Evolutionary conservation across 1,140 invertebrate genomes (phyloP).

Genomic region (Goniozus legneri): DNA sequence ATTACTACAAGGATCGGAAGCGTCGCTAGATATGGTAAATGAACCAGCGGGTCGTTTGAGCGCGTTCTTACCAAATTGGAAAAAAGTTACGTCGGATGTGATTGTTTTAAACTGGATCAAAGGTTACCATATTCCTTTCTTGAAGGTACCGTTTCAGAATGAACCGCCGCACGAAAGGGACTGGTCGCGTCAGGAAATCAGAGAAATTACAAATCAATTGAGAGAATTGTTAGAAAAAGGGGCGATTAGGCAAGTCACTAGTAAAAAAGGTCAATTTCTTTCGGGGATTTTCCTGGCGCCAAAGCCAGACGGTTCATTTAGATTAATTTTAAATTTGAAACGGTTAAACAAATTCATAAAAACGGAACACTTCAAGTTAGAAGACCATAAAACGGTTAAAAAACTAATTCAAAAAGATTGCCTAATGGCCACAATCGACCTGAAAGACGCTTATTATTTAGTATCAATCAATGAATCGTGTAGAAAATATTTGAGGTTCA

Average conservation of each 20-base stretch:
- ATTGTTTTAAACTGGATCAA: constrained; percentile 2
- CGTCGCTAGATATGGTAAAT: too few species aligned
- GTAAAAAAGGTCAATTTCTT: constrained; percentile 13
- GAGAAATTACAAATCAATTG: not conserved
- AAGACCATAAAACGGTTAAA: constrained; percentile 10
- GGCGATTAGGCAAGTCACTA: not conserved
- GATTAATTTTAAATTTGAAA: constrained; percentile 14
- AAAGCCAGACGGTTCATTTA: constrained; percentile 37
- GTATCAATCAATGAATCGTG: constrained; percentile 7
- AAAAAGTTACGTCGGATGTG: constrained; percentile 3
- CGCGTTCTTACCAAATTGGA: not conserved
- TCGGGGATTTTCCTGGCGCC: constrained; percentile 32
- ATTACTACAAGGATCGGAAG: too few species aligned
- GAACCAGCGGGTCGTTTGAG: too few species aligned
- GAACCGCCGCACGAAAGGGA: not conserved
- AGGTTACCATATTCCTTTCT: constrained; percentile 11
- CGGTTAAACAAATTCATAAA: constrained; percentile 17
- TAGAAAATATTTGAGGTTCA: constrained; percentile 14
- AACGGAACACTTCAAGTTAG: constrained; percentile 17
- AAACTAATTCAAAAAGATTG: constrained; percentile 1
- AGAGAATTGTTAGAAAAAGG: not conserved
- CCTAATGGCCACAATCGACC: constrained; percentile 13
- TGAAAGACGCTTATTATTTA: constrained; percentile 16
- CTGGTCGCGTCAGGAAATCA: not conserved
- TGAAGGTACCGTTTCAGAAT: not conserved